Evolutionary conservation across 2,113 vertebrate species (phyloP), one percentile per base, ranked within the genome.

Genomic region (Ciconia boyciana): DNA sequence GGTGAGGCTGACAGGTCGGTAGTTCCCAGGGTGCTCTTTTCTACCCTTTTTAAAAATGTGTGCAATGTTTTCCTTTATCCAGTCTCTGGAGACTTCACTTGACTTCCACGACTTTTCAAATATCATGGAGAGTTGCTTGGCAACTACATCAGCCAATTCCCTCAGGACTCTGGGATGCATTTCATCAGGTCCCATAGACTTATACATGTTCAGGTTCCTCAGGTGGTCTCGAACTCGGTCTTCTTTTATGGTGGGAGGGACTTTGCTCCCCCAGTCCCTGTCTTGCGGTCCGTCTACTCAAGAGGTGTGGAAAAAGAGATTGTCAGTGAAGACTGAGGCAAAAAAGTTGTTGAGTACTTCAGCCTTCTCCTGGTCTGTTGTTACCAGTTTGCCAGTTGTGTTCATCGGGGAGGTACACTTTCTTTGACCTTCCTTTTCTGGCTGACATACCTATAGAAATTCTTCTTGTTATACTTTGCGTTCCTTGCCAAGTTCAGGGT

Each of bases 171-270:
- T 16, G 5, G 51, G 25, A 52, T 28, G 51, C 4, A 26, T 26
- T 8, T 26, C 16, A 6, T 55, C 29, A 55, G 6, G 28, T 55
- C 54, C 54, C 16, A 7, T 31, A 31, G 29, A 31, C 54, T 65
- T 52, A 15, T 11, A 4, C 11, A 21, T 21, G 7, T 43, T 52
- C 28, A 79, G 29, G 29, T 52, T 43, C 2, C 32, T 66, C 18
- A 29, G 19, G 8, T n/a, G 4, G 9, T 44, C 61, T 5, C 0
- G 1, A n/a, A 66, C 4, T 3, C 24, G 10, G 32, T 18, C n/a
- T 54, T 44, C 60, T n/a, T 18, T n/a, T 54, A 44, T 17, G 22
- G 49, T 29, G 13, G 11, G 39, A n/a, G 31, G 13, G 18, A 54
- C 31, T 43, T 80, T 28, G 17, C 5, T 80, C 36, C 8, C 31